These are phyloP conservation scores for Alosa alosa DNA, from an alignment of 2,113 vertebrate species.

Conservation along the genomic window DNA sequence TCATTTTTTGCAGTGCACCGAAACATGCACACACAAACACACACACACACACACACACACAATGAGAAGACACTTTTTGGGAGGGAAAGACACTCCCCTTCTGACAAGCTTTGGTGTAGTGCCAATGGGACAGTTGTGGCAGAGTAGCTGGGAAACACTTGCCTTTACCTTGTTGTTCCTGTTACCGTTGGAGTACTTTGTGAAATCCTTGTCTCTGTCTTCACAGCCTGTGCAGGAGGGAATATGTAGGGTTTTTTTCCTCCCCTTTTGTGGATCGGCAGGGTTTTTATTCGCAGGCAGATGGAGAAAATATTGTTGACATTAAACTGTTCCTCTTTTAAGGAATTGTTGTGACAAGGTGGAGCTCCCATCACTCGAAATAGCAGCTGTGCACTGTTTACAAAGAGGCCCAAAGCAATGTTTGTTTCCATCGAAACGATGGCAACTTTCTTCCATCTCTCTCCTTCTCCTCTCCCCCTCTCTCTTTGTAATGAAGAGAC, in stretches of 20 bases:
- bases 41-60: not conserved
- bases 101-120: not conserved
- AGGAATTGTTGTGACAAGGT: conserved; percentile 78
- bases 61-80: conserved; percentile 8
- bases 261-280: conserved; percentile 59
- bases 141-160: not conserved
- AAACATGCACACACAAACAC: not conserved
- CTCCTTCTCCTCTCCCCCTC: conserved; percentile 42
- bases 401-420: conserved; percentile 72
- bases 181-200: not conserved
- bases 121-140: not conserved
- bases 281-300: conserved; percentile 71
- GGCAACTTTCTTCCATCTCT: conserved; percentile 54
- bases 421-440: conserved; percentile 70
- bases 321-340: conserved; percentile 79
- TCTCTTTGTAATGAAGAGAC: conserved; percentile 67
- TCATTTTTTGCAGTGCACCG: no score
- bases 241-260: conserved; percentile 40
- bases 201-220: conserved; percentile 3
- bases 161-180: conserved; percentile 6
- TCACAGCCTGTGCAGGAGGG: not conserved
- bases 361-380: conserved; percentile 75
- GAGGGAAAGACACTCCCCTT: not conserved
- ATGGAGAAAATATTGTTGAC: conserved; percentile 77
- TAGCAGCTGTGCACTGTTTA: conserved; percentile 74